These are phyloP conservation scores for Drosophila kuntzei DNA, from an alignment of 2,888 invertebrate genomes.

Conservation along the genomic window DNA sequence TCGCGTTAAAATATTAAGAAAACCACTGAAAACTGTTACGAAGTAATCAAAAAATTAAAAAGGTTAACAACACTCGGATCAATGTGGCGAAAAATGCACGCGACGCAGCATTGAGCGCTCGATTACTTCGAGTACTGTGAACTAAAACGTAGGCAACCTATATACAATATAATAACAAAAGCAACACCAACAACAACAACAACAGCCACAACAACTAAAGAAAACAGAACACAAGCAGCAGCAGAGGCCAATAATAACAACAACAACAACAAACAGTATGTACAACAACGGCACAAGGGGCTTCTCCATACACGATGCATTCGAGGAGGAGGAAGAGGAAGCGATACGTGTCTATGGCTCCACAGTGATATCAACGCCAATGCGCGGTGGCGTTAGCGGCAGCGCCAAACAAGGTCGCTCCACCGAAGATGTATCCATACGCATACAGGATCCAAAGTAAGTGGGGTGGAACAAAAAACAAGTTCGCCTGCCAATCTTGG, in stretches of 20 bases:
- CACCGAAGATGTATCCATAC: slow-evolving; percentile 87
- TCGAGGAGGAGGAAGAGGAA: slow-evolving; percentile 94
- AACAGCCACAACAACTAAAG: slow-evolving; percentile 40
- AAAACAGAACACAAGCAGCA: slow-evolving; percentile 51
- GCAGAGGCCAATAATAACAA: slow-evolving; percentile 28
- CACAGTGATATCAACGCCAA: slow-evolving; percentile 90
- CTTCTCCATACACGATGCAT: slow-evolving; percentile 94
- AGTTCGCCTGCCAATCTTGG: slow-evolving; percentile 31
- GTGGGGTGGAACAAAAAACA: slow-evolving; percentile 48
- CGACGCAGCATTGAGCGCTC: slow-evolving; percentile 41
- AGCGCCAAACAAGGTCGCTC: slow-evolving; percentile 85
- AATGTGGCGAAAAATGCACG: slow-evolving; percentile 60
- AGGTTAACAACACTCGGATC: slow-evolving; percentile 35
- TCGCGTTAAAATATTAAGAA: slow-evolving; percentile 72
- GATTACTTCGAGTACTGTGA: slow-evolving; percentile 32
- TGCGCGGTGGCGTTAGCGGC: slow-evolving; percentile 86
- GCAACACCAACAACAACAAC: slow-evolving; percentile 37
- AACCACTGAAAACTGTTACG: slow-evolving; percentile 60
- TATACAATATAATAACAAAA: slow-evolving; percentile 45
- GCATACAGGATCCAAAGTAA: slow-evolving; percentile 86
- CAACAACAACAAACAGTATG: slow-evolving; percentile 57
- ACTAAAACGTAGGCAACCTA: slow-evolving; percentile 44
- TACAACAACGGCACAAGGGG: slow-evolving; percentile 83
- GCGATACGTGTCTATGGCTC: slow-evolving; percentile 93
- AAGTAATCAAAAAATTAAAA: slow-evolving; percentile 39